Percentiles rank a stretch among this genome's conserved stretches.
Conservation (phyloP, 2,113 vertebrate genomes). For the Prietella phreatophila region DNA sequence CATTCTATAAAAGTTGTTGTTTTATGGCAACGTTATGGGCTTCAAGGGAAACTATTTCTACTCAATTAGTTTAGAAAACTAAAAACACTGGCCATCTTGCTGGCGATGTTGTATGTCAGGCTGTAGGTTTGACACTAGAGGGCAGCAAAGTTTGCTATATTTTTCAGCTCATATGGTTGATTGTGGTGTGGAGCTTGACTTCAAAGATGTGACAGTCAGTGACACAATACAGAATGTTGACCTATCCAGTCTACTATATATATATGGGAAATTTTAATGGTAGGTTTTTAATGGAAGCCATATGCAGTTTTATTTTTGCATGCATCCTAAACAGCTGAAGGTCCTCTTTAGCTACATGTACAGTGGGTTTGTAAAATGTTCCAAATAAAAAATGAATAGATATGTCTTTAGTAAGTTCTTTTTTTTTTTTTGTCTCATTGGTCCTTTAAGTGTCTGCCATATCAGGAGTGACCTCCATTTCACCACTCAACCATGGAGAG, state of each 20-base stretch:
- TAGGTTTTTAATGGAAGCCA: too few species aligned
- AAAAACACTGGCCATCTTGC: not conserved
- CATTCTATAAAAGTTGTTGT: not conserved
- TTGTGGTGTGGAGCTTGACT: not conserved
- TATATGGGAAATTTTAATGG: too few species aligned
- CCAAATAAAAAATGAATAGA: too few species aligned
- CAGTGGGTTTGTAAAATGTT: too few species aligned
- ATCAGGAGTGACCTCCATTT: not conserved
- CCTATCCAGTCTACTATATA: too few species aligned
- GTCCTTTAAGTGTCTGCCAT: not conserved
- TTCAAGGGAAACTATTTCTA: not conserved
- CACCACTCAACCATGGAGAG: not conserved
- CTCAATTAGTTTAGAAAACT: not conserved
- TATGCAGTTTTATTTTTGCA: too few species aligned
- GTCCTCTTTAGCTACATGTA: too few species aligned
- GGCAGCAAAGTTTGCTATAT: not conserved
- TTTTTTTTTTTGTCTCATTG: not conserved
- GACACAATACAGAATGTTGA: too few species aligned
- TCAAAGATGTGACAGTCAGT: too few species aligned
- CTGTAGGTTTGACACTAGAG: not conserved
- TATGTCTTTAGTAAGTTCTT: too few species aligned
- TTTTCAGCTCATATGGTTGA: not conserved
- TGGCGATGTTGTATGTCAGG: not conserved
- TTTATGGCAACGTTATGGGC: not conserved
- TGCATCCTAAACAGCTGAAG: too few species aligned